Conservation (phyloP, 37 sponge, comb jelly and placozoan genomes). For the Hormiphora californensis region DNA sequence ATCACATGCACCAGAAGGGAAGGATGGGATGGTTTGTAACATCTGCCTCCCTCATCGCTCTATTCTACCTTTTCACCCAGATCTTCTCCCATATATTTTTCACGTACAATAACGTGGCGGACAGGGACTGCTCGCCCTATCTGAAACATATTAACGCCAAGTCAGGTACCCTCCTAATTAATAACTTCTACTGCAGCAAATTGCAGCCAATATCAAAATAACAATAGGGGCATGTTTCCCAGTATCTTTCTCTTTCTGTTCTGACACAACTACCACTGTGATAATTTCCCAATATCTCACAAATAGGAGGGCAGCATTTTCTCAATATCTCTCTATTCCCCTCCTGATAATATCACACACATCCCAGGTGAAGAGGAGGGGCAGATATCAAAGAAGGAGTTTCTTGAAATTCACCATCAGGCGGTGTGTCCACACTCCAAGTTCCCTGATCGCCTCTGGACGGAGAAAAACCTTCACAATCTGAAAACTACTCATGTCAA, state of each 20-base stretch:
- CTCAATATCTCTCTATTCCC: neutral
- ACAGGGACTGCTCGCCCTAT: neutral
- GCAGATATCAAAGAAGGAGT: conserved; percentile 25
- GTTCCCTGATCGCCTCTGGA: conserved; percentile 6
- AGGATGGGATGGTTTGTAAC: conserved; percentile 8
- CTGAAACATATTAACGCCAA: conserved; percentile 5
- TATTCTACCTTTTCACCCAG: conserved; percentile 23
- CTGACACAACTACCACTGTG: too few relatives aligned
- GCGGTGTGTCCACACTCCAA: neutral
- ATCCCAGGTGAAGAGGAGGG: too few relatives aligned
- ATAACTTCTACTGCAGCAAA: neutral
- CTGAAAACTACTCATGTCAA: neutral
- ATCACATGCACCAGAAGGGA: neutral
- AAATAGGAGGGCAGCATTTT: too few relatives aligned
- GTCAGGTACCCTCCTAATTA: neutral
- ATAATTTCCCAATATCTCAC: too few relatives aligned
- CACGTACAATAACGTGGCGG: conserved; percentile 19
- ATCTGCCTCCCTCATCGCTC: neutral
- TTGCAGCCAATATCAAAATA: neutral
- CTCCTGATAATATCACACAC: neutral
- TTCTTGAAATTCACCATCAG: conserved; percentile 20
- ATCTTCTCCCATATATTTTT: conserved; percentile 17
- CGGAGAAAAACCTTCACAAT: neutral
- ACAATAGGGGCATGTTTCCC: neutral
- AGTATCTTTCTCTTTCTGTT: neutral